These are phyloP conservation scores for Microplitis manilae DNA, from an alignment of 2,888 invertebrate species.

Conservation along the genomic window DNA sequence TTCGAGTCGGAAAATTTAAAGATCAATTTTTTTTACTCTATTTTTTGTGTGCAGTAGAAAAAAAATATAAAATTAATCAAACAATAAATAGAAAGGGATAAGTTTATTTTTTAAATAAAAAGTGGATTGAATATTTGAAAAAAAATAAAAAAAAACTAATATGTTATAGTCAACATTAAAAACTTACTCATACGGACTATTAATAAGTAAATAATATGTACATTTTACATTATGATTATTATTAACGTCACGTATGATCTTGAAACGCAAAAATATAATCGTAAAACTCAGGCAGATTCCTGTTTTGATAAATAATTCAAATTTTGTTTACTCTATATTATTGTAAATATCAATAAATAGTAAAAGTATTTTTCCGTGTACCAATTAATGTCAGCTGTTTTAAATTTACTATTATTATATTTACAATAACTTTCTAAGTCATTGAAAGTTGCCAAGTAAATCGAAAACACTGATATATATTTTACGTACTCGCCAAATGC, in stretches of 20 bases:
- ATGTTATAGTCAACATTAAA: too few relatives aligned
- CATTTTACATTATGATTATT: too few relatives aligned
- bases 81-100: too few relatives aligned
- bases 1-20: too few relatives aligned
- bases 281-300: neutral
- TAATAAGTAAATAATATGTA: too few relatives aligned
- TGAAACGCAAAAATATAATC: neutral
- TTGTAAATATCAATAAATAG: neutral
- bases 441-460: neutral
- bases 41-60: too few relatives aligned
- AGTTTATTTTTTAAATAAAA: too few relatives aligned
- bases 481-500: neutral
- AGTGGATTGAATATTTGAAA: too few relatives aligned
- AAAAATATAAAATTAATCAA: too few relatives aligned
- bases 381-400: neutral
- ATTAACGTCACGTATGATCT: neutral
- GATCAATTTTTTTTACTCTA: too few relatives aligned
- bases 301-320: neutral
- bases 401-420: neutral
- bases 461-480: neutral
- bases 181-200: too few relatives aligned
- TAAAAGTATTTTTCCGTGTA: neutral
- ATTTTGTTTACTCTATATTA: neutral
- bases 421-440: neutral
- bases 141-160: too few relatives aligned